These are phyloP conservation scores for Lapara coniferarum DNA, from an alignment of 2,888 invertebrate genomes.

Conservation along the genomic window DNA sequence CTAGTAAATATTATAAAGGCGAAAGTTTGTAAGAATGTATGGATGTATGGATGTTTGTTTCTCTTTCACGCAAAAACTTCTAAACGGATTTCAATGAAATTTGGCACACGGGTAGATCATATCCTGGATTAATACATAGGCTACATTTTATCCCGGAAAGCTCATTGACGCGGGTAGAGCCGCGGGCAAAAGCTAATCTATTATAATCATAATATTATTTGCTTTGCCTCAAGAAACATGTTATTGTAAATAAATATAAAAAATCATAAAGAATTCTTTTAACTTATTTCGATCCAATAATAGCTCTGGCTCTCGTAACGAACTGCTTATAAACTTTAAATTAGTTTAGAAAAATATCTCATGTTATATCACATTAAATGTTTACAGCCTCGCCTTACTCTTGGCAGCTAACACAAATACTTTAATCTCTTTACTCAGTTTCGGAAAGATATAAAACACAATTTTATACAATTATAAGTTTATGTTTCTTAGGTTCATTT, in stretches of 20 bases:
- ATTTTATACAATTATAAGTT: constrained; percentile 1
- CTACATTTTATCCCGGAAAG: too few relatives aligned
- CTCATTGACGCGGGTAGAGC: too few relatives aligned
- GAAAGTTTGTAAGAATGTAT: too few relatives aligned
- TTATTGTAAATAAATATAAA: neutral
- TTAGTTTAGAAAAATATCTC: neutral
- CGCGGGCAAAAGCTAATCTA: too few relatives aligned
- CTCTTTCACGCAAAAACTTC: too few relatives aligned
- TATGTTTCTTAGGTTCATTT: neutral
- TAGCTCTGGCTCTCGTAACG: neutral
- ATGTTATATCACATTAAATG: constrained; percentile 6
- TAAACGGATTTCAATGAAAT: too few relatives aligned
- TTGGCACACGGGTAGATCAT: too few relatives aligned
- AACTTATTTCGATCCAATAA: neutral
- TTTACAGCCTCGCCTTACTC: neutral
- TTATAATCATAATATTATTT: too few relatives aligned
- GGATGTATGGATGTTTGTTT: too few relatives aligned
- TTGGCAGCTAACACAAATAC: neutral
- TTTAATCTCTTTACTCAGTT: constrained; percentile 2
- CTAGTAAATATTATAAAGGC: too few relatives aligned
- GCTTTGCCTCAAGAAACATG: too few relatives aligned
- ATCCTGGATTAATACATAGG: too few relatives aligned
- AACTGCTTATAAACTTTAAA: constrained; percentile 16
- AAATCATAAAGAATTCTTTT: neutral
- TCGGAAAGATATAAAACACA: constrained; percentile 6